Conservation (phyloP, 2,113 vertebrate species). For the Zosterops pallidus region DNA sequence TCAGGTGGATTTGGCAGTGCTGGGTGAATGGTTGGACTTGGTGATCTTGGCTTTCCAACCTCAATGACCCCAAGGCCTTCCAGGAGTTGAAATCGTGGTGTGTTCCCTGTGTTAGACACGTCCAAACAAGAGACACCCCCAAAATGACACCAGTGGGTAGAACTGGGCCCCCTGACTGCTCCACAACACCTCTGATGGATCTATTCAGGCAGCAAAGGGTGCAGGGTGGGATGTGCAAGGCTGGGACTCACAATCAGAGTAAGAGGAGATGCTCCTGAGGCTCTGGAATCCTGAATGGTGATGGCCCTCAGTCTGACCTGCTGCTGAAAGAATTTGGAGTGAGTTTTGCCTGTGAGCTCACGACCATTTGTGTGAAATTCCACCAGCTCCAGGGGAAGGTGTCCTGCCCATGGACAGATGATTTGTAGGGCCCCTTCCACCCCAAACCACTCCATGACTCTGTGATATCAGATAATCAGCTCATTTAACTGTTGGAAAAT, state of each 20-base stretch:
- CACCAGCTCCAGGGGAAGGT: not conserved
- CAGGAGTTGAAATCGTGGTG: not conserved
- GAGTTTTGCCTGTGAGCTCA: not conserved
- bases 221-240: not conserved
- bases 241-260: not conserved
- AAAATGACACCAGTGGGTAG: not conserved
- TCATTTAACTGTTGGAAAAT: not conserved
- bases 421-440: not conserved
- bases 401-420: not conserved
- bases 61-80: not conserved
- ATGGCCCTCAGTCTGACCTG: accelerated
- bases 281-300: not conserved
- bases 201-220: not conserved
- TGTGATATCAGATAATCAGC: not conserved
- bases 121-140: not conserved
- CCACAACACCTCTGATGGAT: not conserved
- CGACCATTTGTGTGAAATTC: not conserved
- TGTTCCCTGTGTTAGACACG: not conserved
- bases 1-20: not conserved
- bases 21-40: not conserved
- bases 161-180: not conserved
- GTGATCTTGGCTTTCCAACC: not conserved
- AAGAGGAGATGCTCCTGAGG: not conserved
- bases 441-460: not conserved
- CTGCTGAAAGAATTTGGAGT: not conserved